Conservation (phyloP, 2,888 invertebrate species). For the Allophyes oxyacanthae region DNA sequence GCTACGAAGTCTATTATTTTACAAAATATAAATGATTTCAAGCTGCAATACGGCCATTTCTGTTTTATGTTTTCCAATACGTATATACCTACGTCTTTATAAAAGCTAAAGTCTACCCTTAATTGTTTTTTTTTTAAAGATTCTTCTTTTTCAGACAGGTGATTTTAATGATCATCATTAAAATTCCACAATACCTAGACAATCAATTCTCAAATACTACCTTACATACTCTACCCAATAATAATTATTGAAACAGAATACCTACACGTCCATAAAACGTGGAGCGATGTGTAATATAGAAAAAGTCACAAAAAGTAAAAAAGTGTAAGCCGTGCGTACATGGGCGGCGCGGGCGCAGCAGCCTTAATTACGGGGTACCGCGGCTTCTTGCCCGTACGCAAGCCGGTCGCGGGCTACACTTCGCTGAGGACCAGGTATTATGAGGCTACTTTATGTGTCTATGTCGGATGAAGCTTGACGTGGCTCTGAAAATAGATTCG, state of each 20-base stretch:
- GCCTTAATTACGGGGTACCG: conserved; percentile 80
- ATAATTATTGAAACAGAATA: conserved; percentile 45
- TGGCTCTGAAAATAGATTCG: too few relatives aligned
- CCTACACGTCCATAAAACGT: conserved; percentile 43
- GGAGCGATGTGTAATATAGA: conserved; percentile 52
- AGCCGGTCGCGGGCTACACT: conserved; percentile 44
- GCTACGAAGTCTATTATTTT: too few relatives aligned
- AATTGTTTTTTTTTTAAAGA: too few relatives aligned
- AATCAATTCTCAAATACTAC: neutral
- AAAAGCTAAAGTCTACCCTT: too few relatives aligned
- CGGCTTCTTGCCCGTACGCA: conserved; percentile 54
- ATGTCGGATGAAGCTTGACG: conserved; percentile 1
- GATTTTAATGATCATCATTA: too few relatives aligned
- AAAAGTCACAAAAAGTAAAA: conserved; percentile 64
- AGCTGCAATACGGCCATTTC: too few relatives aligned
- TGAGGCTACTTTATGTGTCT: conserved; percentile 39
- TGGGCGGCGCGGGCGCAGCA: conserved; percentile 79
- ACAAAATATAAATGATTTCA: too few relatives aligned
- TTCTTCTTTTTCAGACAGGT: too few relatives aligned
- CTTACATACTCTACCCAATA: conserved; percentile 12
- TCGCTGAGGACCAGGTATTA: conserved; percentile 18
- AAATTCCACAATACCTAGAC: too few relatives aligned
- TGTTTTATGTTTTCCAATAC: too few relatives aligned
- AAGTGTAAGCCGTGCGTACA: conserved; percentile 56
- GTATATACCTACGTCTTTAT: too few relatives aligned